phyloP scores from a whole-genome alignment of 2,888 invertebrate species.

The Carabus problematicus region DNA sequence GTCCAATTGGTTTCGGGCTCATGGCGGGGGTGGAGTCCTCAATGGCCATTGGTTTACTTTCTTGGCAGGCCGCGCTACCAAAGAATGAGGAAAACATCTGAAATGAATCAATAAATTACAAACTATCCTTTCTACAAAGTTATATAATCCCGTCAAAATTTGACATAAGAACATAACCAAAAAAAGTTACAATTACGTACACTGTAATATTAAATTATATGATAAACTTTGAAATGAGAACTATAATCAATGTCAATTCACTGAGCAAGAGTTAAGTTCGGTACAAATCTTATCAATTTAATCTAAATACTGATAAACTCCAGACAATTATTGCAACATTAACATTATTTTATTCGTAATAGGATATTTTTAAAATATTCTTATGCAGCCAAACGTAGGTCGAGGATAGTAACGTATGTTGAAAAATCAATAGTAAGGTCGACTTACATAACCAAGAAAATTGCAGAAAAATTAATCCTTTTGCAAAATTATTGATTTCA shows the following conservation, averaged over 20 bases:
- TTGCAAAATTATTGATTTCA: conserved; percentile 12
- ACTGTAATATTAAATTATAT: too few relatives aligned
- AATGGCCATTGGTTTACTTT: conserved; percentile 34
- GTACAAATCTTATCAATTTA: too few relatives aligned
- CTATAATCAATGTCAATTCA: too few relatives aligned
- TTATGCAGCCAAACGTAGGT: conserved; percentile 29
- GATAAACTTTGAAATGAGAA: too few relatives aligned
- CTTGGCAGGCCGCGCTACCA: conserved; percentile 34
- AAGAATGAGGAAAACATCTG: conserved; percentile 38
- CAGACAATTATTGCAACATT: too few relatives aligned
- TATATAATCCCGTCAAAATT: too few relatives aligned
- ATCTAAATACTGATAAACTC: too few relatives aligned
- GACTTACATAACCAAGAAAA: conserved; percentile 37
- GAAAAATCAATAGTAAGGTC: conserved; percentile 38
- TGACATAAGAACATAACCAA: too few relatives aligned
- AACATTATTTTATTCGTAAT: too few relatives aligned
- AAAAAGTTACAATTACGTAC: too few relatives aligned
- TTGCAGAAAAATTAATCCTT: background rate
- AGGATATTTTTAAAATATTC: background rate
- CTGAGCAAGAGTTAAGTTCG: too few relatives aligned
- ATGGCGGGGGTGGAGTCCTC: conserved; percentile 25
- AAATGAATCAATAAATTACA: background rate
- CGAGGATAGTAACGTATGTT: conserved; percentile 20
- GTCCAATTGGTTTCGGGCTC: conserved; percentile 45
- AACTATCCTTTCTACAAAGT: too few relatives aligned